Percentiles rank a stretch among this genome's conserved stretches.
Evolutionary conservation across 1,140 invertebrate species (phyloP).

Genomic region (Zaprionus africanus): DNA sequence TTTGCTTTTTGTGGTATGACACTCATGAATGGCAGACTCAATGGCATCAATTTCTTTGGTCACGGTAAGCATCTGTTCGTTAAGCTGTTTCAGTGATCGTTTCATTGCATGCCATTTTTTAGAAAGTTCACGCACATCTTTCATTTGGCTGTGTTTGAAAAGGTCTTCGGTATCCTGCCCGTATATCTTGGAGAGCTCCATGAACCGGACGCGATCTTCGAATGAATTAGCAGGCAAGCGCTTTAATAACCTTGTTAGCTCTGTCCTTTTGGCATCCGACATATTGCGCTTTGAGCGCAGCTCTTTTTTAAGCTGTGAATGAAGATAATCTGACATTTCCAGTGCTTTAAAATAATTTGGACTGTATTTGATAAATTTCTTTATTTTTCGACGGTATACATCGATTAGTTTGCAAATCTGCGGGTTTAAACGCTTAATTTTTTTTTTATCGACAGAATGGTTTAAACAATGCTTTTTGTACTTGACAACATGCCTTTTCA

Average conservation of each 20-base stretch:
- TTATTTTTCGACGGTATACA: neutral
- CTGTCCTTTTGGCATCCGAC: neutral
- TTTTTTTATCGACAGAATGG: neutral
- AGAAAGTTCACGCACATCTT: neutral
- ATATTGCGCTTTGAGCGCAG: neutral
- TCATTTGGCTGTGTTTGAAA: neutral
- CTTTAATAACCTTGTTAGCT: neutral
- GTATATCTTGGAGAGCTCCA: slow-evolving; percentile 39
- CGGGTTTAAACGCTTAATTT: neutral
- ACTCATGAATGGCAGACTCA: neutral
- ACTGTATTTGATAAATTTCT: neutral
- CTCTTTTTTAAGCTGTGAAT: neutral
- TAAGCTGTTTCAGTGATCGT: neutral
- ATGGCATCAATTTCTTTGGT: neutral
- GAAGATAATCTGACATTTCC: neutral
- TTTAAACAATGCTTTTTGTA: neutral
- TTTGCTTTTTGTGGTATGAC: neutral
- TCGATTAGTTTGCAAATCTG: neutral
- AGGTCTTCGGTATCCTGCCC: neutral
- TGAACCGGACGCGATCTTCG: slow-evolving; percentile 29
- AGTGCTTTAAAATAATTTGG: neutral
- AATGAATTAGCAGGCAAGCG: slow-evolving; percentile 20
- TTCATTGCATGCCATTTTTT: neutral
- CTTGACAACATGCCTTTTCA: neutral
- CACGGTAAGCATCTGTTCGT: neutral